Evolutionary conservation across 1,140 invertebrate species (phyloP).

Genomic region (Pachyrhynchus sulphureomaculatus): DNA sequence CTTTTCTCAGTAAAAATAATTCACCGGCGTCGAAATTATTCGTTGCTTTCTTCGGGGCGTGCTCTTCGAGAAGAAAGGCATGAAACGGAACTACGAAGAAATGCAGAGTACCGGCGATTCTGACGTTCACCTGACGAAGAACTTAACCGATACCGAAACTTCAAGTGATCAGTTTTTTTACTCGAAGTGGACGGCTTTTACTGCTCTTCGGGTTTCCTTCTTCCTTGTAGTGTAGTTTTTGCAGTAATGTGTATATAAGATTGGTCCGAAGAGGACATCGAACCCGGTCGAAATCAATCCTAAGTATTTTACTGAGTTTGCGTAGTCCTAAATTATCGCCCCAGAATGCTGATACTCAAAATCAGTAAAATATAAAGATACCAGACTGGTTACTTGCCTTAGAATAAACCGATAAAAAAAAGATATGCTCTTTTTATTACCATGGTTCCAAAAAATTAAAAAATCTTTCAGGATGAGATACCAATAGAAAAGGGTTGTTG

Average conservation of each 20-base stretch:
- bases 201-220: slow-evolving; percentile 22
- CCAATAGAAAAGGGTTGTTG: too few relatives aligned
- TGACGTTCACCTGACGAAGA: neutral
- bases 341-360: too few relatives aligned
- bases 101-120: neutral
- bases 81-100: neutral
- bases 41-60: neutral
- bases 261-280: neutral
- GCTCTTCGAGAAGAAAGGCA: slow-evolving; percentile 7
- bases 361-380: too few relatives aligned
- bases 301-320: too few relatives aligned
- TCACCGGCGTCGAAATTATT: neutral
- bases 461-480: too few relatives aligned
- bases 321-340: too few relatives aligned
- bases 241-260: slow-evolving; percentile 1
- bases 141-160: slow-evolving; percentile 19
- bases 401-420: too few relatives aligned
- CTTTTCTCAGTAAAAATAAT: neutral
- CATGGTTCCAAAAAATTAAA: too few relatives aligned
- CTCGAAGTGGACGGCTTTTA: neutral
- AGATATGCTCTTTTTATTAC: too few relatives aligned
- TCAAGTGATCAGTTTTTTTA: slow-evolving; percentile 25
- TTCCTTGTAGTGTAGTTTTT: slow-evolving; percentile 15
- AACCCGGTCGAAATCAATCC: too few relatives aligned
- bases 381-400: too few relatives aligned